phyloP scores from a whole-genome alignment of 2,113 vertebrate genomes.

The Suricata suricatta region DNA sequence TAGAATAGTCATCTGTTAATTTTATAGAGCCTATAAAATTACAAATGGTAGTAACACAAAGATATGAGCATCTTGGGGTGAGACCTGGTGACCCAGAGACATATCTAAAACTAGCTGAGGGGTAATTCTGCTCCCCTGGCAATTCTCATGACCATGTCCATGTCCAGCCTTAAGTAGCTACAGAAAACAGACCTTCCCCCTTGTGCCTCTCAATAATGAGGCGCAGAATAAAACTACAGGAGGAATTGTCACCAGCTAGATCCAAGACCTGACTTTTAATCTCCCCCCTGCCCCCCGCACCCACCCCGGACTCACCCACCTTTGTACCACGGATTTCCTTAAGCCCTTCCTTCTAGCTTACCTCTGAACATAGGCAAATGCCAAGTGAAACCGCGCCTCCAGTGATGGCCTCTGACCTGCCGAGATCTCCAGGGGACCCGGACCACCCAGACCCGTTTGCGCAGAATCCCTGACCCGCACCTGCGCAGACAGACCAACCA shows the following conservation, averaged over 20 bases:
- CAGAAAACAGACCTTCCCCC: background rate
- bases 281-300: background rate
- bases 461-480: background rate
- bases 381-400: background rate
- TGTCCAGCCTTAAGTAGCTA: background rate
- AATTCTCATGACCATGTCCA: background rate
- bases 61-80: background rate
- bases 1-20: no score
- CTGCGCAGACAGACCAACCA: background rate
- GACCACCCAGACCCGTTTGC: background rate
- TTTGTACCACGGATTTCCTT: background rate
- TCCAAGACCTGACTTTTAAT: background rate
- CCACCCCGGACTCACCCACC: background rate
- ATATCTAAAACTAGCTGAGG: background rate
- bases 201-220: background rate
- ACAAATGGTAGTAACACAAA: background rate
- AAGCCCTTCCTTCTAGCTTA: background rate
- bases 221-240: background rate
- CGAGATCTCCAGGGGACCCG: background rate
- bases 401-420: background rate
- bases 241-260: background rate
- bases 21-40: background rate
- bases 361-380: background rate
- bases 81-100: background rate
- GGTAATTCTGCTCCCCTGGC: background rate